A percentile compares a stretch with the other conserved stretches of the same genome.
These are phyloP conservation scores for Antechinus flavipes DNA, from an alignment of 2,113 vertebrate genomes.

Conservation along the genomic window DNA sequence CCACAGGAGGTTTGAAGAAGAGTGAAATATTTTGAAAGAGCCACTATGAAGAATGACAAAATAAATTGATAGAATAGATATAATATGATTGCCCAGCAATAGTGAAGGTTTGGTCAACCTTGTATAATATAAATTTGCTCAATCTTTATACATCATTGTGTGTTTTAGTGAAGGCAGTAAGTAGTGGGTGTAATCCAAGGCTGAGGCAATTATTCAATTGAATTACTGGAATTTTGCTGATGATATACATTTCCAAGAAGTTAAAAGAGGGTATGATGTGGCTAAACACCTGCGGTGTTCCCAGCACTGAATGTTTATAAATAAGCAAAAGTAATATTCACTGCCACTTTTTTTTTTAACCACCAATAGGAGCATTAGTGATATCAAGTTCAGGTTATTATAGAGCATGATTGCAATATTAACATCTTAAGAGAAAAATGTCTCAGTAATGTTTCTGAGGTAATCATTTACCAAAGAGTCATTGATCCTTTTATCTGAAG, in stretches of 20 bases:
- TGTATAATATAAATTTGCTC: no score
- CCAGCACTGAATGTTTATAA: background rate
- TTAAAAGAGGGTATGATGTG: background rate
- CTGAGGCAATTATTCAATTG: background rate
- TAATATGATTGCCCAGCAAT: no score
- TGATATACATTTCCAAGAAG: constrained; percentile 4
- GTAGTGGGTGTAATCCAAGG: no score
- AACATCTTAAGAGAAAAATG: background rate
- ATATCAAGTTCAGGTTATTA: background rate
- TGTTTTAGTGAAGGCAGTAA: no score
- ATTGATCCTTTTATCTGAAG: background rate
- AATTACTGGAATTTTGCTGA: constrained; percentile 47
- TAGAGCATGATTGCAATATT: background rate
- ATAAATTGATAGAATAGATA: no score
- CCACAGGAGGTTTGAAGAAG: no score
- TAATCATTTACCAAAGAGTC: background rate
- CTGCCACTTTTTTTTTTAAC: background rate
- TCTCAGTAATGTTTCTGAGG: background rate
- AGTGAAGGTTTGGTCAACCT: no score
- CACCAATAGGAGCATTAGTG: background rate
- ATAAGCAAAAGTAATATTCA: background rate
- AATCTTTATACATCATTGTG: no score
- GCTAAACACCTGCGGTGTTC: background rate
- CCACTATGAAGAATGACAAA: no score
- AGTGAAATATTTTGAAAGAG: no score